Evolutionary conservation across 1,140 invertebrate genomes (phyloP).

Genomic region (Bilobella aurantiaca): DNA sequence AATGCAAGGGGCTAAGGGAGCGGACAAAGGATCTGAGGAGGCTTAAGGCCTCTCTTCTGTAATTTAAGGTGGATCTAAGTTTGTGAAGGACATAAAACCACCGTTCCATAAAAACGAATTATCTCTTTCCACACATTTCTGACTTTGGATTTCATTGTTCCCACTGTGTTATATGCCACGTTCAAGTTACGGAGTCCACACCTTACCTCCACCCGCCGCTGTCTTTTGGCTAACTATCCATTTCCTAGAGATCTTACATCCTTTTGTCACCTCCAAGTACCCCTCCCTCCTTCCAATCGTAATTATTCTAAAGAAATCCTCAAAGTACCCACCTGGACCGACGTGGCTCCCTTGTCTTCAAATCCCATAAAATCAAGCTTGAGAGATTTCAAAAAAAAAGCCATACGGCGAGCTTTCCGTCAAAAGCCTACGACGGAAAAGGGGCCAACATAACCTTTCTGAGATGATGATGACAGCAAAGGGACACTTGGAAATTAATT

Average conservation of each 20-base stretch:
- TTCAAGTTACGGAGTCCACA: slow-evolving; percentile 19
- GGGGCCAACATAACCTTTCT: not conserved
- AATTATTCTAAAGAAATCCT: not conserved
- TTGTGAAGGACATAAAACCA: slow-evolving; percentile 28
- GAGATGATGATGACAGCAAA: not conserved
- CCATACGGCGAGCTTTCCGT: not conserved
- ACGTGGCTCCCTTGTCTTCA: slow-evolving; percentile 13
- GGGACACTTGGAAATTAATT: not conserved
- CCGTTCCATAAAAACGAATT: slow-evolving; percentile 31
- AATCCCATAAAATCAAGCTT: slow-evolving; percentile 31
- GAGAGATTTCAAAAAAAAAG: slow-evolving; percentile 21
- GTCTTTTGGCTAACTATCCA: not conserved
- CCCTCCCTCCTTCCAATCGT: no score
- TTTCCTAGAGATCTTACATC: slow-evolving; percentile 12
- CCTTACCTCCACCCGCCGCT: slow-evolving; percentile 12
- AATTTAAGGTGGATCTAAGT: not conserved
- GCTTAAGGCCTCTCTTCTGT: no score
- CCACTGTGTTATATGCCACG: slow-evolving; percentile 27
- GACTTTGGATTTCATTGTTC: slow-evolving; percentile 18
- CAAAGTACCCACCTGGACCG: not conserved
- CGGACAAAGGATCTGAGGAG: no score
- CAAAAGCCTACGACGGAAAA: not conserved
- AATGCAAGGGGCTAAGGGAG: no score
- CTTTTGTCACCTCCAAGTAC: not conserved
- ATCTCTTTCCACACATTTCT: slow-evolving; percentile 31